Conservation (phyloP, 2,797 vertebrate species). For the Neosilurus mollespiculum region DNA sequence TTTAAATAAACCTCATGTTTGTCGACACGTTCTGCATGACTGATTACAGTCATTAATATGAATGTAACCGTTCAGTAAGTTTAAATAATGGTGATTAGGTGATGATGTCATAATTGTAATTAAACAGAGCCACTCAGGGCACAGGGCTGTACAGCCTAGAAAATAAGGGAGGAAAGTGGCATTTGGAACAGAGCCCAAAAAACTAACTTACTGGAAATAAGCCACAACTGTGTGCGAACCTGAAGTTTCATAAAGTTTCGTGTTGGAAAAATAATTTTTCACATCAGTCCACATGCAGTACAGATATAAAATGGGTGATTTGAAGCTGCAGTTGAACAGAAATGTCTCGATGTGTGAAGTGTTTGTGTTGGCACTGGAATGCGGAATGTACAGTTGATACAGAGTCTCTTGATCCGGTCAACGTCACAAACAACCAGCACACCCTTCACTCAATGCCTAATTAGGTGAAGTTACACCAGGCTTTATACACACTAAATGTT, state of each 20-base stretch:
- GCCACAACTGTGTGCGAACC: conserved; percentile 20
- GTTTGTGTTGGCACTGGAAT: conserved; percentile 32
- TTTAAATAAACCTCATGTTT: not conserved
- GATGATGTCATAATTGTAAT: conserved; percentile 23
- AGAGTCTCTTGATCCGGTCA: conserved; percentile 21
- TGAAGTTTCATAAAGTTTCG: not conserved
- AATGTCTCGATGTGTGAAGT: conserved; percentile 8
- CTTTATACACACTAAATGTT: not conserved
- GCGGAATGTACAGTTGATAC: not conserved
- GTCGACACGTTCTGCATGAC: not conserved
- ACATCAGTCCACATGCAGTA: conserved; percentile 8
- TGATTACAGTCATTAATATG: not conserved
- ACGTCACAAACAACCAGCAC: conserved; percentile 22
- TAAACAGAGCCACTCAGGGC: conserved; percentile 16
- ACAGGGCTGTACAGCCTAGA: not conserved
- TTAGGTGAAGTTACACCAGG: conserved; percentile 35
- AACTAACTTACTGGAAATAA: conserved; percentile 1
- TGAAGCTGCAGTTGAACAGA: conserved; percentile 9
- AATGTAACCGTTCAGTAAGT: conserved; percentile 15
- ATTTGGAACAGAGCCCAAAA: conserved; percentile 28
- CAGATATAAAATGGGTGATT: conserved; percentile 10
- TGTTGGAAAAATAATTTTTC: conserved; percentile 20
- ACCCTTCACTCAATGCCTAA: conserved; percentile 37
- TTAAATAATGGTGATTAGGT: conserved; percentile 17
- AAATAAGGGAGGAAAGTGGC: conserved; percentile 13